Evolutionary conservation across 2,113 vertebrate species (phyloP).

Genomic region (Malurus elegans): DNA sequence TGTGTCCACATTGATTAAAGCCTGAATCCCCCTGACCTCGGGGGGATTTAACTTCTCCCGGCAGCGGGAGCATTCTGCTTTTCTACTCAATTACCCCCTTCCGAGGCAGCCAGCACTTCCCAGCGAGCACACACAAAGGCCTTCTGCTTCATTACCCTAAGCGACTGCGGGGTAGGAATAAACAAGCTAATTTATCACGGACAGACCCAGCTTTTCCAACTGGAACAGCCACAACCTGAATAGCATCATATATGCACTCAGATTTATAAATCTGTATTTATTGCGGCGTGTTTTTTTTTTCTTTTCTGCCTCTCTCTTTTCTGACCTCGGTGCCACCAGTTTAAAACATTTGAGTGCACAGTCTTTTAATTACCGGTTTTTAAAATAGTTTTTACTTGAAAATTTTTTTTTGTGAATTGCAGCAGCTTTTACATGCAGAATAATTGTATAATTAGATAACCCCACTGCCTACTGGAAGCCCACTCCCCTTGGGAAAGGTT

Average conservation of each 20-base stretch:
- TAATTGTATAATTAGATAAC: neutral
- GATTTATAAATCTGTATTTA: no score
- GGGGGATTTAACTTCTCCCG: slow-evolving; percentile 82
- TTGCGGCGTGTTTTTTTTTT: accelerated
- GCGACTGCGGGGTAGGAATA: slow-evolving; percentile 80
- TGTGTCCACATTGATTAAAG: slow-evolving; percentile 84
- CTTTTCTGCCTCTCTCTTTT: neutral
- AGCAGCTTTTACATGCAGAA: neutral
- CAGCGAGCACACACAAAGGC: slow-evolving; percentile 86
- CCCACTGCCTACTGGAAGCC: neutral
- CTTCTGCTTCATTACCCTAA: slow-evolving; percentile 93
- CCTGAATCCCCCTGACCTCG: slow-evolving; percentile 80
- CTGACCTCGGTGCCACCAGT: neutral
- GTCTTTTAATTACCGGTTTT: neutral
- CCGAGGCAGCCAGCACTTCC: slow-evolving; percentile 74
- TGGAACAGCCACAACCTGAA: neutral
- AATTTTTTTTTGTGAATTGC: no score
- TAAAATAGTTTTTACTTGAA: neutral
- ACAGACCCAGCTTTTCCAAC: slow-evolving; percentile 58
- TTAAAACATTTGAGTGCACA: accelerated
- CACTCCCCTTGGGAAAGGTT: neutral
- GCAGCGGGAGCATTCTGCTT: slow-evolving; percentile 81
- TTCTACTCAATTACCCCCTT: slow-evolving; percentile 94
- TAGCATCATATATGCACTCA: accelerated
- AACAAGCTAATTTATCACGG: slow-evolving; percentile 90